Percentiles rank a stretch among this genome's conserved stretches.
Evolutionary conservation across 2,113 vertebrate species (phyloP).

Genomic region (Elaphurus davidianus): DNA sequence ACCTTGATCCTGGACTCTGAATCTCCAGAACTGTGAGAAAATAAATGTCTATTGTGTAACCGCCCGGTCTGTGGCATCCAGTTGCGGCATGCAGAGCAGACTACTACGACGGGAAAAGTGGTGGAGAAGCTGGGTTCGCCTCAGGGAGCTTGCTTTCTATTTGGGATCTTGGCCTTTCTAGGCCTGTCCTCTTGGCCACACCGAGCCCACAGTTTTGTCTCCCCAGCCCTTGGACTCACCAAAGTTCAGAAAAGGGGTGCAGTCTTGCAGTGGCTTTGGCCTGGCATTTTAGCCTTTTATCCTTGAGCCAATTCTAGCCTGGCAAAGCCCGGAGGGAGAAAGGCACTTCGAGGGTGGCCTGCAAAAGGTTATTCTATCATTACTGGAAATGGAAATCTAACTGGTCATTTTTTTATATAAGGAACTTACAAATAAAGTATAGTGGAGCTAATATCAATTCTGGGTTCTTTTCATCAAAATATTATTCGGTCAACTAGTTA

Average conservation of each 20-base stretch:
- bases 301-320: neutral
- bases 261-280: neutral
- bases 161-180: neutral
- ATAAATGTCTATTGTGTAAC: neutral
- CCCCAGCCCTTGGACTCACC: neutral
- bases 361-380: neutral
- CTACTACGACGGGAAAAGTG: accelerated
- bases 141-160: neutral
- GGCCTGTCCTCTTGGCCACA: neutral
- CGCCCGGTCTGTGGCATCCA: neutral
- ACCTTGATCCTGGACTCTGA: neutral
- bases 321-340: neutral
- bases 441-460: neutral
- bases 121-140: neutral
- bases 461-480: neutral
- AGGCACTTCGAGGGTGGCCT: neutral
- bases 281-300: neutral
- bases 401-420: constrained; percentile 1
- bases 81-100: neutral
- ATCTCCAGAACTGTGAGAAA: neutral
- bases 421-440: neutral
- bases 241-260: neutral
- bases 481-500: neutral
- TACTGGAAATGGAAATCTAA: neutral
- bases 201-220: neutral